Percentiles rank a stretch among this genome's conserved stretches.
These are phyloP conservation scores for Epinephelus coioides DNA, from an alignment of 2,797 vertebrate species.

Conservation along the genomic window DNA sequence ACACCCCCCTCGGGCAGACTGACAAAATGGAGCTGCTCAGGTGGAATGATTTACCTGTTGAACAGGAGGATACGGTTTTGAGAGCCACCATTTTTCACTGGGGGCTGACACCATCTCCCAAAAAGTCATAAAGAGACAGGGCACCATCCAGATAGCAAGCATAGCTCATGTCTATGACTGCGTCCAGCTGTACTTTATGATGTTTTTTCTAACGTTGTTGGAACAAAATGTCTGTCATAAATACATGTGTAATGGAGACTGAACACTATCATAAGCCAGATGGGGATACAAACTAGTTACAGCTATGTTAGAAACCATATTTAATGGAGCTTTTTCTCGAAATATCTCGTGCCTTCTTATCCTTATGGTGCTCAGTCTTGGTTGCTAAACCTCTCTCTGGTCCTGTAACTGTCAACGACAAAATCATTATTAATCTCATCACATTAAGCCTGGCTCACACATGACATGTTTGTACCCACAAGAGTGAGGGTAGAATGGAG, in stretches of 20 bases:
- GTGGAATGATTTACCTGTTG: constrained; percentile 77
- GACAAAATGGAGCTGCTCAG: constrained; percentile 70
- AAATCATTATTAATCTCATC: background rate
- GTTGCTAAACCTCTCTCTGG: background rate
- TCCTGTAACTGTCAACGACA: background rate
- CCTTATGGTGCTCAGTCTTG: background rate
- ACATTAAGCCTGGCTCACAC: background rate
- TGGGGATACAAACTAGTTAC: background rate
- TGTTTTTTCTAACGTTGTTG: constrained; percentile 36
- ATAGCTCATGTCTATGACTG: constrained; percentile 67
- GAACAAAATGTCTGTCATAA: constrained; percentile 61
- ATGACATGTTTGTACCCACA: no score
- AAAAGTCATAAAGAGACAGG: constrained; percentile 70
- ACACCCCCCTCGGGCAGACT: constrained; percentile 44
- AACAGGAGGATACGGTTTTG: constrained; percentile 62
- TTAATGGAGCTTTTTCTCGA: constrained; percentile 29
- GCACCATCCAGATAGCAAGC: constrained; percentile 49
- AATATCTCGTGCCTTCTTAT: constrained; percentile 12
- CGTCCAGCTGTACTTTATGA: constrained; percentile 37
- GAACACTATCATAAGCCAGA: constrained; percentile 18
- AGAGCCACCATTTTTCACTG: constrained; percentile 70
- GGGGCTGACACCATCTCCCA: constrained; percentile 63
- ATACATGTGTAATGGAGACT: constrained; percentile 37
- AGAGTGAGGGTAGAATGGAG: no score
- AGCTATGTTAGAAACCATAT: background rate